These are phyloP conservation scores for Schrankia costaestrigalis DNA, from an alignment of 2,888 invertebrate genomes.

Conservation along the genomic window DNA sequence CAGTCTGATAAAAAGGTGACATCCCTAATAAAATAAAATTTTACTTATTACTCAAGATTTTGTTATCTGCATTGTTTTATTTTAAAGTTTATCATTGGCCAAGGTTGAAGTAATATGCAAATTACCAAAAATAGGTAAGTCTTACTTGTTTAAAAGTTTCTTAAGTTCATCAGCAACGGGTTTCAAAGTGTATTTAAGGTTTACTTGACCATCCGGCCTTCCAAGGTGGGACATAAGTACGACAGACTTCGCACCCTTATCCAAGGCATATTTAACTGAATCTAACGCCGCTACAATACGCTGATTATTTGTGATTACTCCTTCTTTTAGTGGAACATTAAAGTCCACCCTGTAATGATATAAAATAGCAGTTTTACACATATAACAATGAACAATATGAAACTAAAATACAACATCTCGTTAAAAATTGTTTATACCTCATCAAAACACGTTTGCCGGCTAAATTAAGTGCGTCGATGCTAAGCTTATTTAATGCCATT, in stretches of 20 bases:
- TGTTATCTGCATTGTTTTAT: no score
- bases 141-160: constrained; percentile 86
- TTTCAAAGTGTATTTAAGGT: constrained; percentile 93
- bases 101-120: no score
- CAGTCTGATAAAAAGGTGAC: constrained; percentile 93
- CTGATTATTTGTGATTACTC: constrained; percentile 98
- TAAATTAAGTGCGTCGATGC: constrained; percentile 93
- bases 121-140: not conserved
- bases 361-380: no score
- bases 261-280: constrained; percentile 94
- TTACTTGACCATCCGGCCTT: constrained; percentile 94
- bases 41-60: not conserved
- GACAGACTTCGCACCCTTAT: constrained; percentile 96
- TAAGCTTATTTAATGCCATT: constrained; percentile 95
- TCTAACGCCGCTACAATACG: constrained; percentile 97
- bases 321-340: constrained; percentile 98
- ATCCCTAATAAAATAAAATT: no score
- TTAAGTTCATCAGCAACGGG: constrained; percentile 96
- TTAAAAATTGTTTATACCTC: constrained; percentile 85
- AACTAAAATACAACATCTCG: not conserved
- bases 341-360: constrained; percentile 94
- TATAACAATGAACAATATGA: not conserved
- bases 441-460: constrained; percentile 95
- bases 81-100: no score
- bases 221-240: constrained; percentile 99